Evolutionary conservation across 2,113 vertebrate species (phyloP).

Genomic region (Catharus minimus): DNA sequence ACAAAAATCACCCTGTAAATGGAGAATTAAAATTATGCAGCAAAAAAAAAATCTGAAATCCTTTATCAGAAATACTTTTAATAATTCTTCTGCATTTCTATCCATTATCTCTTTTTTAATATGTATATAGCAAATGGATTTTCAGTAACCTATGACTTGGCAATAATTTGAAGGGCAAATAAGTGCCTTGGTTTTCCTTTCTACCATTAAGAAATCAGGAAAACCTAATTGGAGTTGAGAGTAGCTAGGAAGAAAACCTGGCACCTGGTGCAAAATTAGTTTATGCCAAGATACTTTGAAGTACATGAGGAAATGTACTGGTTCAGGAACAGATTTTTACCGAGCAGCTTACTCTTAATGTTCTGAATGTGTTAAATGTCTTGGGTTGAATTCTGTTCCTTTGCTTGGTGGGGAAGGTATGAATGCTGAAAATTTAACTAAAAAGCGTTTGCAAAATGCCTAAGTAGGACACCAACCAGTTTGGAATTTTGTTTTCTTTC

Average conservation of each 20-base stretch:
- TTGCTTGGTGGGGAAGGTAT: background rate
- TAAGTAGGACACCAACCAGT: conserved; percentile 28
- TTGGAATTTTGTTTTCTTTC: background rate
- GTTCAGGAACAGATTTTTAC: background rate
- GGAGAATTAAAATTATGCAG: conserved; percentile 9
- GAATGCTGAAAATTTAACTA: background rate
- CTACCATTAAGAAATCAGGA: background rate
- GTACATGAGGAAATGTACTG: background rate
- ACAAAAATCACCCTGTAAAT: conserved; percentile 4
- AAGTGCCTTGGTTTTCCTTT: background rate
- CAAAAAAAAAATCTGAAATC: background rate
- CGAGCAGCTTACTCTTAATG: background rate
- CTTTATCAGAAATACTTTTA: background rate
- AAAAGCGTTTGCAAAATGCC: background rate
- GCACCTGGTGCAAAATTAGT: background rate
- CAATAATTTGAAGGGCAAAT: background rate
- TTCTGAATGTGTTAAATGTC: conserved; percentile 6
- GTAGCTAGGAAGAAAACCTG: background rate
- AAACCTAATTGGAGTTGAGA: background rate
- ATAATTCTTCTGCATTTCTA: background rate
- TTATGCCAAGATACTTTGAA: conserved; percentile 12
- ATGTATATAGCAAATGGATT: background rate
- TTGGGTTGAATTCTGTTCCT: background rate
- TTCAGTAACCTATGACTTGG: background rate
- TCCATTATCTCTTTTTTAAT: background rate